Base-by-base conservation (phyloP, 2,797 vertebrate species). In the Nannoperca obscura region DNA sequence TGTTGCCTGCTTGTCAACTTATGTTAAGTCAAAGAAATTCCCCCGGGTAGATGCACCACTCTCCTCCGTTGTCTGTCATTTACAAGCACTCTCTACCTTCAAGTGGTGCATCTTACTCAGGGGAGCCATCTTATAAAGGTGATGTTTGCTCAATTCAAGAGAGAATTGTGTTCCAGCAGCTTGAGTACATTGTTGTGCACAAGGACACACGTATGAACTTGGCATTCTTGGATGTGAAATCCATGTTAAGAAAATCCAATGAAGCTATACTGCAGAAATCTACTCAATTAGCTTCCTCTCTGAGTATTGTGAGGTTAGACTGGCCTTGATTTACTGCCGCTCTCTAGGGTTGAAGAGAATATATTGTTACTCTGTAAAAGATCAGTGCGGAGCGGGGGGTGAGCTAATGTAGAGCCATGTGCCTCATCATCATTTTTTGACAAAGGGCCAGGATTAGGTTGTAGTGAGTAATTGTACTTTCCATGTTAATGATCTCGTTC, bases 401-500 rank as follows among this genome's bases (percentile, higher is more conserved):
- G 53, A 76, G 46, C 32, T 57, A 55, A 49, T 50, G 42, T 70
- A 24, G 30, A 71, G 57, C 55, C 53, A 69, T 83, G 44, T 87
- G 80, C 74, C 53, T 86, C 85, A 80, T 90, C 86, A 86, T 89
- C 65, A 60, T 54, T 71, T 82, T 85, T 86, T 80, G 83, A 91
- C 76, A 82, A 86, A 77, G 63, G 65, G 75, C 60, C 19, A 5
- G 52, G 75, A 89, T 90, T 82, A 81, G 82, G 53, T 82, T 78
- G 75, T 50, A 79, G 77, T 76, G 69, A 72, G 38, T 54, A 61
- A 77, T 79, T 83, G 65, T 71, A 86, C 70, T 76, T 78, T 77
- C 80, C 65, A 74, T 82, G 75, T 86, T 91, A 91, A 91, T 86
- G 81, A 87, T 86, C 81, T 70, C 24, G 71, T 87, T 81, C 3